phyloP scores from a whole-genome alignment of 2,113 vertebrate species.

The Oreochromis tanganicae region DNA sequence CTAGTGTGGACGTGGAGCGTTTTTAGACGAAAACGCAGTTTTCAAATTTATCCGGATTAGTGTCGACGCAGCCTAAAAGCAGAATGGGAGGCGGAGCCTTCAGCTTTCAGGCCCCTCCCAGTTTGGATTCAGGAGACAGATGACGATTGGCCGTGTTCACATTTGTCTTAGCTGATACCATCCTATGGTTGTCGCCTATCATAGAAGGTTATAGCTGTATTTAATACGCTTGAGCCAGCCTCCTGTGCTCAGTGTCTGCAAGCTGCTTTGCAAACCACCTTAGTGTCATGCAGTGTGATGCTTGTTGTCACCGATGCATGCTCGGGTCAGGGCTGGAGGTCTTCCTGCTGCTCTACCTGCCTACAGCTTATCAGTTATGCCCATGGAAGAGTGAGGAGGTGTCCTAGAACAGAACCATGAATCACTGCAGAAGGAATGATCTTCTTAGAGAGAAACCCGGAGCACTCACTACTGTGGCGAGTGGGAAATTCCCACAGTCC shows the following conservation, averaged over 20 bases:
- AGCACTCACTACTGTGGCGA: rapidly evolving
- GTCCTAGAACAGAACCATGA: background rate
- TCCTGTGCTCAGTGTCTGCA: background rate
- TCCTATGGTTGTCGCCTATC: background rate
- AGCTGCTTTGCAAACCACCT: background rate
- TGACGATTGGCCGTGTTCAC: background rate
- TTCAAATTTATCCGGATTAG: background rate
- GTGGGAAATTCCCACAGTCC: background rate
- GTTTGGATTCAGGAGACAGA: background rate
- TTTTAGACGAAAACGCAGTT: background rate
- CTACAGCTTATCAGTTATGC: background rate
- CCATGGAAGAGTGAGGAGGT: background rate
- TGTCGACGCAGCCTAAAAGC: background rate
- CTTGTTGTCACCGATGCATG: background rate
- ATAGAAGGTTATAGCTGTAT: rapidly evolving
- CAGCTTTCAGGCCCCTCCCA: background rate
- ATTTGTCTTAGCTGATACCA: background rate
- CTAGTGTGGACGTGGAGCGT: rapidly evolving
- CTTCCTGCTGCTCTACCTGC: background rate
- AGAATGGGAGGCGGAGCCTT: background rate
- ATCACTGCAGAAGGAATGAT: rapidly evolving
- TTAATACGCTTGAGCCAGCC: rapidly evolving
- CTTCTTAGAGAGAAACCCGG: background rate
- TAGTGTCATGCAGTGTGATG: rapidly evolving
- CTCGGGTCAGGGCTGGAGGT: background rate